Evolutionary conservation across 2,797 vertebrate genomes (phyloP).

Genomic region (Notoglanidium macrostoma): DNA sequence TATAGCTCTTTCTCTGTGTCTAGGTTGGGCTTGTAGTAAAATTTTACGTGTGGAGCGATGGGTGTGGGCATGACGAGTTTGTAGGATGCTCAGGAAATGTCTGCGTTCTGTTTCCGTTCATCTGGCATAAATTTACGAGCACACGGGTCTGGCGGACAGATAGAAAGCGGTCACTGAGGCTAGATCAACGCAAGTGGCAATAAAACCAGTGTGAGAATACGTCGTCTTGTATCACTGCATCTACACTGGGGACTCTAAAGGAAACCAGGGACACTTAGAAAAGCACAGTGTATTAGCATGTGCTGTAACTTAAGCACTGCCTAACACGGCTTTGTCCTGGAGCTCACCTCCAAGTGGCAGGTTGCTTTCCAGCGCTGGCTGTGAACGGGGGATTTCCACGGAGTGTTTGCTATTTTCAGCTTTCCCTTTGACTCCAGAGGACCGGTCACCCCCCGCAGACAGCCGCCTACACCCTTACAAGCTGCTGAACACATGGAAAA

Average conservation of each 20-base stretch:
- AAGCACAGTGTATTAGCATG: not conserved
- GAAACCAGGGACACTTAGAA: not conserved
- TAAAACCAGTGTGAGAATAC: not conserved
- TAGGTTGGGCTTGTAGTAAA: not conserved
- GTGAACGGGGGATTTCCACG: conserved; percentile 61
- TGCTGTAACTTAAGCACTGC: conserved; percentile 8
- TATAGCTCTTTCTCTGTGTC: not conserved
- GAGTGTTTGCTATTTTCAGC: conserved; percentile 58
- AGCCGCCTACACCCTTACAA: conserved; percentile 47
- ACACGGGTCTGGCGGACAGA: not conserved
- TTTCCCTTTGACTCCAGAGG: conserved; percentile 40
- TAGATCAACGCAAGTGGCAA: not conserved
- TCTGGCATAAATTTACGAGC: not conserved
- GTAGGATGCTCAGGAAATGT: not conserved
- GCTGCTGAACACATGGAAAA: conserved; percentile 58
- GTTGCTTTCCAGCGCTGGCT: conserved; percentile 53
- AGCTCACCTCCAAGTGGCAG: conserved; percentile 46
- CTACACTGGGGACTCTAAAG: not conserved
- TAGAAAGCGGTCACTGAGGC: not conserved
- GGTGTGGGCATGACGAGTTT: not conserved
- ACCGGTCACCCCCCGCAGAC: conserved; percentile 32
- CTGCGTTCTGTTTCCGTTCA: not conserved
- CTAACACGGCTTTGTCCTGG: conserved; percentile 48
- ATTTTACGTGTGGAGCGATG: not conserved
- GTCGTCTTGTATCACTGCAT: not conserved